A percentile compares a stretch with the other conserved stretches of the same genome.
Conservation (phyloP, 1,140 invertebrate species). For the Heliothis subflexa region DNA sequence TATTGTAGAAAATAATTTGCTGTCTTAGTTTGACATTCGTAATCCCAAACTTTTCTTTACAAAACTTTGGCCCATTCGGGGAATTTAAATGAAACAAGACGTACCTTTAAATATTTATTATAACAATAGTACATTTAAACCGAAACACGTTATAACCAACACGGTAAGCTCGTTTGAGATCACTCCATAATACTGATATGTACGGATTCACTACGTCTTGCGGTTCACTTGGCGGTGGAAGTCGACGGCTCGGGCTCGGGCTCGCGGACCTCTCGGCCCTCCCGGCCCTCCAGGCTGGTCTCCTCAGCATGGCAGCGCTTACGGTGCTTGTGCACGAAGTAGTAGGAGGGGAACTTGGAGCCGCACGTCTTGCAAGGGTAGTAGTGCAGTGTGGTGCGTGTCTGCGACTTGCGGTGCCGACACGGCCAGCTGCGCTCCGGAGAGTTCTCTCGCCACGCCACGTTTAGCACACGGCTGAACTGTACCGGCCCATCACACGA, state of each 20-base stretch:
- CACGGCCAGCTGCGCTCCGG: constrained; percentile 85
- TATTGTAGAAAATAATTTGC: not conserved
- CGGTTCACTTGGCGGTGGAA: constrained; percentile 54
- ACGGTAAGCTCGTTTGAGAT: constrained; percentile 61
- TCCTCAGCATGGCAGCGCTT: constrained; percentile 93
- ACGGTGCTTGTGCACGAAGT: constrained; percentile 96
- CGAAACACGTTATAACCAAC: constrained; percentile 69
- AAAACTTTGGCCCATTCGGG: constrained; percentile 3
- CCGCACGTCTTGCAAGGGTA: constrained; percentile 97
- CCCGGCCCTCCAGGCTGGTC: constrained; percentile 54
- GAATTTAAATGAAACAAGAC: constrained; percentile 52
- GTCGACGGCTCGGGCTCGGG: constrained; percentile 71
- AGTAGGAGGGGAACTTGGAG: constrained; percentile 96
- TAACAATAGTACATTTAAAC: constrained; percentile 65
- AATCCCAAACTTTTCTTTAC: constrained; percentile 29
- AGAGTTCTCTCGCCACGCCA: constrained; percentile 73
- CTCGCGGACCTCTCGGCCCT: not conserved
- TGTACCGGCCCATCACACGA: constrained; percentile 95
- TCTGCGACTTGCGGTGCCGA: constrained; percentile 81
- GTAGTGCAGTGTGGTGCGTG: constrained; percentile 94
- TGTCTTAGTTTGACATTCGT: not conserved
- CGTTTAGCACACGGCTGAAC: constrained; percentile 87
- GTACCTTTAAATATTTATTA: constrained; percentile 72
- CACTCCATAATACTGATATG: constrained; percentile 69
- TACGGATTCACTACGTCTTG: constrained; percentile 56